A percentile compares a stretch with the other conserved stretches of the same genome.
Evolutionary conservation across 1,140 invertebrate species (phyloP).

Genomic region (Centruroides sculpturatus): DNA sequence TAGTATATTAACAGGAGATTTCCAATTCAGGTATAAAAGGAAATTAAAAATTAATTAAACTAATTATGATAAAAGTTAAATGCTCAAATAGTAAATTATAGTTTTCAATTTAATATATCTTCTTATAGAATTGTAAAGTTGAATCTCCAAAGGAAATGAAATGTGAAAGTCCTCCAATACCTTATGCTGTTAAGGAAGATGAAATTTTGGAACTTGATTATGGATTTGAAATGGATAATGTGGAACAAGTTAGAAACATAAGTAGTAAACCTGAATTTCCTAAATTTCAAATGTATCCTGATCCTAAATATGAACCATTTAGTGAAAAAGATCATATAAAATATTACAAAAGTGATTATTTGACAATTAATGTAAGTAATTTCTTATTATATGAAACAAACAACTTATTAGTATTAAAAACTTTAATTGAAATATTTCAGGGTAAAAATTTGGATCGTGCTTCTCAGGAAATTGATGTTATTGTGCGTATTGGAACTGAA

Average conservation of each 20-base stretch:
- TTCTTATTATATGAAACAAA: background rate
- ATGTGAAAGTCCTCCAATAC: conserved; percentile 63
- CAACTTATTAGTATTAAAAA: background rate
- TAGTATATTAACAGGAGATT: too few species aligned
- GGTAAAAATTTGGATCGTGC: conserved; percentile 81
- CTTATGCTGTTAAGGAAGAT: conserved; percentile 33
- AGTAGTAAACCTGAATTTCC: conserved; percentile 38
- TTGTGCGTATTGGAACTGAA: conserved; percentile 75
- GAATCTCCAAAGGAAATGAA: conserved; percentile 62
- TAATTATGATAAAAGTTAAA: background rate
- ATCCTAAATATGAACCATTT: conserved; percentile 77
- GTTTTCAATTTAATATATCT: background rate
- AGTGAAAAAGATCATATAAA: conserved; percentile 64
- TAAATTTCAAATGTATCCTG: conserved; percentile 72
- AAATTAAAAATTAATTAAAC: too few species aligned
- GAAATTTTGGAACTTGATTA: conserved; percentile 53
- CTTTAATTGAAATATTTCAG: conserved; percentile 16
- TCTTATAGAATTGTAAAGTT: conserved; percentile 23
- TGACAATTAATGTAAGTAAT: conserved; percentile 74
- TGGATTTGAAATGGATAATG: conserved; percentile 92
- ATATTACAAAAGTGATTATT: conserved; percentile 88
- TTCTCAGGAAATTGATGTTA: conserved; percentile 74
- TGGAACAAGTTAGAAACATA: conserved; percentile 64
- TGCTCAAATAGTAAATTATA: background rate
- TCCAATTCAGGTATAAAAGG: too few species aligned